Conservation (phyloP, 2,797 vertebrate species). For the Poeciliopsis turneri region DNA sequence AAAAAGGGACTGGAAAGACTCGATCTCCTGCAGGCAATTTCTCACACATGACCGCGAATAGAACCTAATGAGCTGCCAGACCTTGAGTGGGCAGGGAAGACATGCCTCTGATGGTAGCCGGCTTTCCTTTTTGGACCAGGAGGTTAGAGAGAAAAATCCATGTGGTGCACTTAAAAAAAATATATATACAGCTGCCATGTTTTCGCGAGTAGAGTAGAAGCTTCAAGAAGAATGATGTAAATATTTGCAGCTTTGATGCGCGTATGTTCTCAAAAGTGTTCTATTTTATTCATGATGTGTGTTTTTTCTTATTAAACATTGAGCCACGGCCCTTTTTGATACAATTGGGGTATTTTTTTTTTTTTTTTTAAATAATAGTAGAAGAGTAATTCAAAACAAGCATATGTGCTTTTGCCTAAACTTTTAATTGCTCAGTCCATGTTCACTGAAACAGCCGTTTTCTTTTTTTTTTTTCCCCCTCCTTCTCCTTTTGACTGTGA, state of each 20-base stretch:
- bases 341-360: background rate
- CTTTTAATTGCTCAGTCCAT: slow-evolving; percentile 50
- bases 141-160: slow-evolving; percentile 30
- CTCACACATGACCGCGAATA: slow-evolving; percentile 53
- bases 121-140: slow-evolving; percentile 25
- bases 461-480: background rate
- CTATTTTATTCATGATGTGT: background rate
- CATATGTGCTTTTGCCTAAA: slow-evolving; percentile 26
- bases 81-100: slow-evolving; percentile 64
- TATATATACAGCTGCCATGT: background rate
- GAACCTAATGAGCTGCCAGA: slow-evolving; percentile 69
- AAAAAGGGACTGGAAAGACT: slow-evolving; percentile 22
- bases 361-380: background rate
- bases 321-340: background rate
- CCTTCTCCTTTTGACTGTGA: slow-evolving; percentile 49
- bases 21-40: slow-evolving; percentile 48
- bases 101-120: slow-evolving; percentile 40
- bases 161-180: background rate
- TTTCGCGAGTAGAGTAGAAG: background rate
- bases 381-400: background rate
- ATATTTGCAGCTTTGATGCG: background rate
- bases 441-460: slow-evolving; percentile 42
- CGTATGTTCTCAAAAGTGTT: slow-evolving; percentile 8
- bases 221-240: background rate
- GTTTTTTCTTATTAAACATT: slow-evolving; percentile 2